A percentile compares a stretch with the other conserved stretches of the same genome.
phyloP scores from a whole-genome alignment of 2,888 invertebrate genomes.

The Yponomeuta malinellus region DNA sequence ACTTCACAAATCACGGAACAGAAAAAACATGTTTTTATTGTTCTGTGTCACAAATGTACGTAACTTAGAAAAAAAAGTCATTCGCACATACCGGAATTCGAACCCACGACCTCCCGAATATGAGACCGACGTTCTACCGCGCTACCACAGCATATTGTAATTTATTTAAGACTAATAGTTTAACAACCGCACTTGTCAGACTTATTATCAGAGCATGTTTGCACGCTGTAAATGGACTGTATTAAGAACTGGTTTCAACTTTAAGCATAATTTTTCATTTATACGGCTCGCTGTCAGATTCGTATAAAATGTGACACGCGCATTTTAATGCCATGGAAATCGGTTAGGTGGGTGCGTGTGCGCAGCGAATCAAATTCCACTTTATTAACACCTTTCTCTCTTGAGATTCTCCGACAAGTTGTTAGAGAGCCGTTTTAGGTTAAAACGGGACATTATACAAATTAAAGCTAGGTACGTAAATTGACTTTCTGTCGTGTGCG shows the following conservation, averaged over 20 bases:
- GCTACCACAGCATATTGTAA: background rate
- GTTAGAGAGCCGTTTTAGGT: background rate
- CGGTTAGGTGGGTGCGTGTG: background rate
- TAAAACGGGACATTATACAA: background rate
- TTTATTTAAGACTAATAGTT: background rate
- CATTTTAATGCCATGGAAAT: constrained; percentile 7
- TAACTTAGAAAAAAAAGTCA: too few relatives aligned
- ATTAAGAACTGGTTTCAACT: constrained; percentile 10
- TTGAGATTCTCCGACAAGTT: background rate
- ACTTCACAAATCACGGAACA: too few relatives aligned
- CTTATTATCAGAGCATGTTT: background rate
- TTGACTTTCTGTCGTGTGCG: background rate
- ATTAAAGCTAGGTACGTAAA: background rate
- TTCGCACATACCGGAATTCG: too few relatives aligned
- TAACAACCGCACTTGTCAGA: background rate
- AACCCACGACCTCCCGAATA: too few relatives aligned
- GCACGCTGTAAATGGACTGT: background rate
- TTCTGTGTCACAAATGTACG: too few relatives aligned
- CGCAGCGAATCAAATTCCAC: constrained; percentile 5
- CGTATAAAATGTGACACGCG: constrained; percentile 7
- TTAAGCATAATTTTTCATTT: background rate
- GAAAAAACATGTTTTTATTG: too few relatives aligned
- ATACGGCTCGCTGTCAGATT: constrained; percentile 7
- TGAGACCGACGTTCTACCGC: too few relatives aligned
- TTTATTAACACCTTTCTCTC: constrained; percentile 10